Percentiles rank a stretch among this genome's conserved stretches.
Conservation (phyloP, 2,113 vertebrate species). For the Arothron firmamentum region DNA sequence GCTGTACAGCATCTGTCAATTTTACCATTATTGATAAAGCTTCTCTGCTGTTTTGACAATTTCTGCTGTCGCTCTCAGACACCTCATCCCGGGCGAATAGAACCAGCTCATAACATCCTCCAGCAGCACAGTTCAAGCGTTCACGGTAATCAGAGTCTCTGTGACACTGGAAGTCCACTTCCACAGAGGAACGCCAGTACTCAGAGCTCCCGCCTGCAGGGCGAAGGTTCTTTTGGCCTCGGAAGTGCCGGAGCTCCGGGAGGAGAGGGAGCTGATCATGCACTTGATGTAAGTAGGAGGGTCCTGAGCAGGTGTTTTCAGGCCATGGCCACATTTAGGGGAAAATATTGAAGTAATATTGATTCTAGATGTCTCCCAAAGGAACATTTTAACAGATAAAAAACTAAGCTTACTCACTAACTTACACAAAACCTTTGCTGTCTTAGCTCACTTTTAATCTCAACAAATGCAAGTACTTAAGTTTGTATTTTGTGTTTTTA, state of each 20-base stretch:
- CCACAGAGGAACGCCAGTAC: conserved; percentile 74
- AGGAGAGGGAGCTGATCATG: conserved; percentile 82
- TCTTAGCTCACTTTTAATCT: too few species aligned
- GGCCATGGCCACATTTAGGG: background rate
- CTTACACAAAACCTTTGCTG: too few species aligned
- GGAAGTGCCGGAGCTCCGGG: conserved; percentile 65
- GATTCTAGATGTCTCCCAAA: too few species aligned
- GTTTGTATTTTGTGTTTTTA: too few species aligned
- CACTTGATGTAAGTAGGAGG: conserved; percentile 84
- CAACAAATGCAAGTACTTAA: too few species aligned
- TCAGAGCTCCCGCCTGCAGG: conserved; percentile 74
- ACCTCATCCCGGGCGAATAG: conserved; percentile 76
- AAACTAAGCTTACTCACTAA: too few species aligned
- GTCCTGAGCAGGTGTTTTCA: too few species aligned
- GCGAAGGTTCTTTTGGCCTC: conserved; percentile 74
- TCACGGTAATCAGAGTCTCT: conserved; percentile 63
- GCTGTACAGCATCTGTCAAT: background rate
- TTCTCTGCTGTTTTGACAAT: background rate
- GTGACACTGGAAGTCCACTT: conserved; percentile 73
- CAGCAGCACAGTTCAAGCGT: conserved; percentile 76
- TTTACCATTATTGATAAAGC: background rate
- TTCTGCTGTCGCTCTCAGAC: conserved; percentile 61
- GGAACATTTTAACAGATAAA: too few species aligned
- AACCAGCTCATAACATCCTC: conserved; percentile 76
- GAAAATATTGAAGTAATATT: background rate